Base-by-base conservation (phyloP, 2,888 invertebrate genomes). In the Norana najaformis region DNA sequence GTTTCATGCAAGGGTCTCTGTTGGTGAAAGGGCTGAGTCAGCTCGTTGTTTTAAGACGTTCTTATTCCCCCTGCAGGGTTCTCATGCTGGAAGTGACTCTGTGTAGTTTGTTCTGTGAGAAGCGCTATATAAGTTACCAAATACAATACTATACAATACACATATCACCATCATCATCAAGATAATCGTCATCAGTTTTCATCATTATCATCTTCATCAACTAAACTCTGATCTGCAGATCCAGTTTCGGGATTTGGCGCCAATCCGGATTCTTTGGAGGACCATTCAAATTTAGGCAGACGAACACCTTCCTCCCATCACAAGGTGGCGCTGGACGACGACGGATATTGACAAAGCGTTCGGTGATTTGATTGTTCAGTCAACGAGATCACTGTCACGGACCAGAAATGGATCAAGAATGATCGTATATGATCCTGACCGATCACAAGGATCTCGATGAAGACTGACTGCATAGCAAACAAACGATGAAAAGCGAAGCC, bases 291-390 rank as follows among this genome's bases (percentile, higher is more conserved):
- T 69, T 69, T 69, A 2, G 69, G 3, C 30, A 69, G 69, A 69
- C 69, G 69, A 69, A 69, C 30, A n/a, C 69, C 69, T n/a, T n/a
- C 69, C 69, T 69, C 69, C n/a, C 8, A 69, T 4, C n/a, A 69
- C 69, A 4, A 69, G 69, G 69, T 69, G 69, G n/a, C 69, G 30
- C n/a, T 69, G 69, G 16, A 69, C 30, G n/a, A 69, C 69, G 69
- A 16, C 30, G 8, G 69, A 69, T 69, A n/a, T 69, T 69, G 69
- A 69, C 69, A 69, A 69, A 69, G 69, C 69, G 69, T 69, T 69
- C 69, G n/a, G 69, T 69, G n/a, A 69, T 69, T 69, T 69, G 69
- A 69, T 69, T 69, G 69, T 69, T 69, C 69, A 69, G 69, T 69
- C 69, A 69, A 69, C 69, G 69, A 69, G 69, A 69, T 69, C n/a